Conservation (phyloP, 2,113 vertebrate genomes). For the Galemys pyrenaicus region DNA sequence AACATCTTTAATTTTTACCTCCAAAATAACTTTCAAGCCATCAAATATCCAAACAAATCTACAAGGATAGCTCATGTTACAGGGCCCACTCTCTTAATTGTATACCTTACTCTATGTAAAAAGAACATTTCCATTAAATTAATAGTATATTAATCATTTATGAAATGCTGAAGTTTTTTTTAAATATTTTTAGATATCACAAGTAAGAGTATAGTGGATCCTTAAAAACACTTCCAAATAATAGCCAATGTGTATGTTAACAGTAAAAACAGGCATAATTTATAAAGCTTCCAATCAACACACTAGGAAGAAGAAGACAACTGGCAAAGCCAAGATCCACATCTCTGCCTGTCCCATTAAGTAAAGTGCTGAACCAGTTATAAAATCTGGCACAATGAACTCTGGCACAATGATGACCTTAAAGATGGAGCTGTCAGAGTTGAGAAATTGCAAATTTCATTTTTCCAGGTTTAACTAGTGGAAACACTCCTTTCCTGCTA, state of each 20-base stretch:
- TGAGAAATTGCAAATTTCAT: background rate
- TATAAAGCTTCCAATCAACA: background rate
- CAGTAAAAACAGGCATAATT: background rate
- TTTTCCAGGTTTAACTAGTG: background rate
- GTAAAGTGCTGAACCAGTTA: background rate
- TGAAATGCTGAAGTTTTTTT: background rate
- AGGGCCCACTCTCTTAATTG: background rate
- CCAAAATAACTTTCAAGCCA: background rate
- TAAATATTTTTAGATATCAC: background rate
- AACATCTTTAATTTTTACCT: background rate
- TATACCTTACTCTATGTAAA: background rate
- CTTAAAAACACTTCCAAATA: conserved; percentile 44
- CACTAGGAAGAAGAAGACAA: background rate
- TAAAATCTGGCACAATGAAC: background rate
- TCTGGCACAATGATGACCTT: background rate
- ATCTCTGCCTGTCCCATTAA: background rate
- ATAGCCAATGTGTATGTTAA: background rate
- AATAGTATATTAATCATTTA: too few relatives aligned
- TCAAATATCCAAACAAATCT: background rate
- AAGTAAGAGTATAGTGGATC: background rate
- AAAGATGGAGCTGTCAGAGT: background rate
- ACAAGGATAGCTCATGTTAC: background rate
- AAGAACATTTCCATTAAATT: conserved; percentile 1
- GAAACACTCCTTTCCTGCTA: background rate
- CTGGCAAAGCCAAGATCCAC: background rate